Evolutionary conservation across 2,888 invertebrate species (phyloP), one percentile per base, ranked within the genome.

Genomic region (Tetragonula carbonaria): DNA sequence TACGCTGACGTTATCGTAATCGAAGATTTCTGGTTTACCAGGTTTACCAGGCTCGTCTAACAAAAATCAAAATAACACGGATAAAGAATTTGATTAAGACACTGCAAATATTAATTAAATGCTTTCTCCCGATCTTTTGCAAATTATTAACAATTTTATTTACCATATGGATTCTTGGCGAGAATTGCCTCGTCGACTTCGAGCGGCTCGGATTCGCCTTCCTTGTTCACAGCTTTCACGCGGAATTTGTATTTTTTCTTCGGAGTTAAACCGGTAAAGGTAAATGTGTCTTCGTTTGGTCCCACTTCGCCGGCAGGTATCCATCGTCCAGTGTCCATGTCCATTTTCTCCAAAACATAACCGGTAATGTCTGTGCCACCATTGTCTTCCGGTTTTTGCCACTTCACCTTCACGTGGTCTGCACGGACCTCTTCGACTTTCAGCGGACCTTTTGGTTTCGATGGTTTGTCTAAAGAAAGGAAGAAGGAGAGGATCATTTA

Each of bases 191-290:
- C 97, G 70, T 97, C 97, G 21, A 98, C 98, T 94, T 98, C 98
- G 87, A 99, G 95, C 65, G 99, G 98, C 88, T 99, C 99, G 2
- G 99, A 99, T 95, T 99, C 98, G 67, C 99, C 99, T 95, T 99
- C 99, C 94, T 98, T 98, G 95, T 99, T 99, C 78, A 99, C 97
- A 55, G 99, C 99, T 89, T 98, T 98, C 0, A 99, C 99, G 87
- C 99, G 96, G 96, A 99, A 99, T 95, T 98, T 99, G 95, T 99
- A 99, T 94, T 99, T 98, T 95, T 99, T 98, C 95, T 99, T 98
- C 62, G 98, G 97, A 18, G 98, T 98, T 87, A 99, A 95, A 76
- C 98, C 98, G 95, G 97, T 97, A 93, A 99, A 97, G 84, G 97
- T 97, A 95, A 98, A 98, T 89, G 96, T 96, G 80, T 96, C 97